Base-by-base conservation (phyloP, 2,888 invertebrate genomes). In the Tridacna gigas region DNA sequence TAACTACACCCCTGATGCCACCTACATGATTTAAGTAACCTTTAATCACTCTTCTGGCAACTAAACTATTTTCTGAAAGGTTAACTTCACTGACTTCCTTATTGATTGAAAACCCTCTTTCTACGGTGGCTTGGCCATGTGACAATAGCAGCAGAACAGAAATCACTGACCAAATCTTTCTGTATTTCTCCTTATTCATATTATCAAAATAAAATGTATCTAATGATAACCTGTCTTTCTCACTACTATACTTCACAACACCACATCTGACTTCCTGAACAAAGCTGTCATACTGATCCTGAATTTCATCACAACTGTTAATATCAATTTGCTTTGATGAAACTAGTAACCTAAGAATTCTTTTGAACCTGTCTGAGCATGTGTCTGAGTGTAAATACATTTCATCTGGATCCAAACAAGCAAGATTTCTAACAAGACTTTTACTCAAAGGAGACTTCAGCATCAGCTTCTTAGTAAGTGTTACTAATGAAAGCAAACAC, bases 1-100 rank as follows among this genome's bases (percentile, higher is more conserved):
- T 51, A 51, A 51, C 51, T 51, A 51, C 51, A 51, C 51, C 51
- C 51, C 51, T 51, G 51, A 51, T 51, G 51, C 51, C 51, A 51
- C 51, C 51, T 51, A 51, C 51, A 51, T 51, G 51, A 51, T 51
- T 51, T 51, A 51, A 51, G 51, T 51, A 18, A 51, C 18, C 51
- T 51, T 51, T 51, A 51, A 51, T 51, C 18, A 51, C 51, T 51
- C 51, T 51, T 51, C 51, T 51, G 51, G 18, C 51, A 51, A 51
- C 51, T 51, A 51, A 51, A 51, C 51, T 51, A 51, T 51, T 51
- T 51, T 51, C 51, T 51, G 51, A 51, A 13, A 13, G 51, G 51
- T 51, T 51, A 18, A 51, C 51, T 51, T 51, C 51, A 51, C n/a
- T n/a, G n/a, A n/a, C n/a, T n/a, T n/a, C n/a, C n/a, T n/a, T n/a